phyloP scores from a whole-genome alignment of 2,113 vertebrate species.

The Nerophis lumbriciformis region DNA sequence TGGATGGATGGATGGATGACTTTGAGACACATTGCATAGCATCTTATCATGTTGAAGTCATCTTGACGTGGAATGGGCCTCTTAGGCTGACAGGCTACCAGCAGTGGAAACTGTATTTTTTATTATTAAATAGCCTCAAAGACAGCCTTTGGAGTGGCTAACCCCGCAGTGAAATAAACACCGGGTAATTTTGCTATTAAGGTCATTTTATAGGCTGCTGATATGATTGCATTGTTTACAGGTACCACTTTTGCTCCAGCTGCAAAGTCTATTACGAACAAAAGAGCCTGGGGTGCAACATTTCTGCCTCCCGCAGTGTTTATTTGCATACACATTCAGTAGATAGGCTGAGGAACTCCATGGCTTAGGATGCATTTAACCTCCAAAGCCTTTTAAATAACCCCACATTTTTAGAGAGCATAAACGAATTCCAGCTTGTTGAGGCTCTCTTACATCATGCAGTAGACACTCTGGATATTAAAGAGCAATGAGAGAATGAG shows the following conservation, averaged over 20 bases:
- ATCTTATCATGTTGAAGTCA: too few relatives aligned
- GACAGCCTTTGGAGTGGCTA: not conserved
- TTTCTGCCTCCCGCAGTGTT: not conserved
- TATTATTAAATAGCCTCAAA: not conserved
- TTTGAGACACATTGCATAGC: too few relatives aligned
- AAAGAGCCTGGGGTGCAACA: not conserved
- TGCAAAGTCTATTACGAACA: not conserved
- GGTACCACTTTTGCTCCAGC: not conserved
- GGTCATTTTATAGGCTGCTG: not conserved
- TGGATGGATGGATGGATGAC: too few relatives aligned
- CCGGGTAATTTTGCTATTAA: not conserved
- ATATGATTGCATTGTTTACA: slow-evolving; percentile 5
- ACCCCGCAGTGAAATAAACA: not conserved
- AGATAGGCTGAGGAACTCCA: not conserved
- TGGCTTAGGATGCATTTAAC: not conserved
- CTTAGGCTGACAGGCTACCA: too few relatives aligned
- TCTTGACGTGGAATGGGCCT: too few relatives aligned
- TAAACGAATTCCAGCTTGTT: not conserved
- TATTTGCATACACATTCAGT: slow-evolving; percentile 1
- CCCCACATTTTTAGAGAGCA: not conserved
- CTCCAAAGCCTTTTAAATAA: slow-evolving; percentile 1
- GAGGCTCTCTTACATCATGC: not conserved
- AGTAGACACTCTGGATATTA: not conserved
- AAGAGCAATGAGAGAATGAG: not conserved
- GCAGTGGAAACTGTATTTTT: too few relatives aligned